Conservation (phyloP, 1,140 invertebrate species). For the Cyclargus thomasi region DNA sequence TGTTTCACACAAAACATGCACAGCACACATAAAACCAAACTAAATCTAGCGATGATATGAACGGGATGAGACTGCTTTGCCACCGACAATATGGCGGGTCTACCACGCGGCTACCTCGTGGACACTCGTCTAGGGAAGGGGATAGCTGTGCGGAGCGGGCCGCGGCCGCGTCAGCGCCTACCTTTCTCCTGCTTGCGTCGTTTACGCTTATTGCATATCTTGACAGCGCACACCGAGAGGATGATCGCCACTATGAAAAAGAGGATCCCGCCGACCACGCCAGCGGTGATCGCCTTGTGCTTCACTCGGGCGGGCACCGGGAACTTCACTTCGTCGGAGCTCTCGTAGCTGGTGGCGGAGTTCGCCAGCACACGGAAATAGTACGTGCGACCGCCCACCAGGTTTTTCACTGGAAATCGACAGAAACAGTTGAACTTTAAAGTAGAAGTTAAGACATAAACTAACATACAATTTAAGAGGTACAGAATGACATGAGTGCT, state of each 20-base stretch:
- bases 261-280: conserved; percentile 94
- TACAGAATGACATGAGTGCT: no score
- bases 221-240: conserved; percentile 95
- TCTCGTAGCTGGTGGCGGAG: conserved; percentile 87
- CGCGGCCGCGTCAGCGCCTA: conserved; percentile 70
- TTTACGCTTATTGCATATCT: conserved; percentile 97
- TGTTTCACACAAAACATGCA: no score
- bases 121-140: conserved; percentile 10
- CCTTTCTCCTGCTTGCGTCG: conserved; percentile 97
- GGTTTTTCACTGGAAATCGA: conserved; percentile 85
- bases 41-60: conserved; percentile 14
- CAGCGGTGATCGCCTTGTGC: conserved; percentile 94
- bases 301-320: conserved; percentile 91
- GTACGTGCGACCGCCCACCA: conserved; percentile 91
- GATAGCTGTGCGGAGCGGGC: conserved; percentile 40
- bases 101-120: neutral
- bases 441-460: no score
- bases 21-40: no score
- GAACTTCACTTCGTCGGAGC: conserved; percentile 90
- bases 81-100: conserved; percentile 46
- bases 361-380: conserved; percentile 92
- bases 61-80: conserved; percentile 32
- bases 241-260: conserved; percentile 98
- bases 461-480: no score
- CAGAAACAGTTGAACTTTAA: no score